Evolutionary conservation across 2,113 vertebrate genomes (phyloP).

Genomic region (Channa maculata): DNA sequence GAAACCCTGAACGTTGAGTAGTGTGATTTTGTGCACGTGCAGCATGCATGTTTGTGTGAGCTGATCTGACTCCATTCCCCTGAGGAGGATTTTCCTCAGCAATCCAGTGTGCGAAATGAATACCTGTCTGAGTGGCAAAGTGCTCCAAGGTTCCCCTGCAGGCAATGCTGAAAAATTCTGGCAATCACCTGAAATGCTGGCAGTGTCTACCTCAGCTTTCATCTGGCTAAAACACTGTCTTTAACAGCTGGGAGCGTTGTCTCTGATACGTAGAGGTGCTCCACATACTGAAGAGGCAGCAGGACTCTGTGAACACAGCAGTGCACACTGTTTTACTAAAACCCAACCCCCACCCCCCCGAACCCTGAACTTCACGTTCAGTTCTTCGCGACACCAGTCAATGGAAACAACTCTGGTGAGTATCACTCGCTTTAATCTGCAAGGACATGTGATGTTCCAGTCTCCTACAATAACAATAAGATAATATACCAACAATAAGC

Average conservation of each 20-base stretch:
- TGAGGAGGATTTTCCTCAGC: constrained; percentile 11
- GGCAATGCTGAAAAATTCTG: constrained; percentile 13
- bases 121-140: constrained; percentile 6
- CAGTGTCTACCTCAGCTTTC: constrained; percentile 2
- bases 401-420: too few species aligned
- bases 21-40: not conserved
- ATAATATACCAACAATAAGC: too few species aligned
- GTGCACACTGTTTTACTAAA: not conserved
- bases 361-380: not conserved
- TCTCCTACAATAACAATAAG: too few species aligned
- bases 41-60: not conserved
- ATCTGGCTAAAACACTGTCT: not conserved
- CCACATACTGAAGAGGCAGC: constrained; percentile 6
- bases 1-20: not conserved
- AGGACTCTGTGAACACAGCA: not conserved
- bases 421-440: too few species aligned
- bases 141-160: constrained; percentile 4
- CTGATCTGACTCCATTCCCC: not conserved
- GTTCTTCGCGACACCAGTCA: too few species aligned
- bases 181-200: constrained; percentile 19
- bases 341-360: not conserved
- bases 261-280: not conserved
- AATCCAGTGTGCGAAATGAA: constrained; percentile 1
- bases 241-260: constrained; percentile 13
- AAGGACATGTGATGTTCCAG: too few species aligned